Percentiles rank a stretch among this genome's conserved stretches.
Evolutionary conservation across 2,888 invertebrate genomes (phyloP).

Genomic region (Belgica antarctica): DNA sequence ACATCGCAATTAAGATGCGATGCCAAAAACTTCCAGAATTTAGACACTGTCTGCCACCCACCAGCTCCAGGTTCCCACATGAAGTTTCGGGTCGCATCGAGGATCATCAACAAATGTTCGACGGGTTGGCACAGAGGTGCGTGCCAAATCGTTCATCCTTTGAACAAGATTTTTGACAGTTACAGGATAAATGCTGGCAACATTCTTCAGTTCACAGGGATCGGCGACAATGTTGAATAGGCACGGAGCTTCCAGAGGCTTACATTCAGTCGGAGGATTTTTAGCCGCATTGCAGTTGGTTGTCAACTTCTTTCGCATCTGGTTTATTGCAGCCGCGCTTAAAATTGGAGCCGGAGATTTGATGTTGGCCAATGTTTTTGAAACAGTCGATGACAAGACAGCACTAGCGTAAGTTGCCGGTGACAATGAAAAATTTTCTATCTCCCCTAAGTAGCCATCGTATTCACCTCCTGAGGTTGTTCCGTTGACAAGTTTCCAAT

Average conservation of each 20-base stretch:
- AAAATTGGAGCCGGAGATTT: conserved; percentile 38
- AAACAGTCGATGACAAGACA: conserved; percentile 48
- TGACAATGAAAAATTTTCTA: conserved; percentile 43
- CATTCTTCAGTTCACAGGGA: conserved; percentile 57
- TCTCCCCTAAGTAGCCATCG: conserved; percentile 47
- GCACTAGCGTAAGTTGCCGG: conserved; percentile 47
- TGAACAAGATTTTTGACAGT: not conserved
- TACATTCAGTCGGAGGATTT: conserved; percentile 47
- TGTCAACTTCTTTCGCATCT: not conserved
- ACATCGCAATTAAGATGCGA: too few species aligned
- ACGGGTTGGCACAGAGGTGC: too few species aligned
- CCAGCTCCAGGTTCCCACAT: too few species aligned
- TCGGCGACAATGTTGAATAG: conserved; percentile 57
- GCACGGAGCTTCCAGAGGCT: conserved; percentile 54
- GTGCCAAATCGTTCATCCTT: not conserved
- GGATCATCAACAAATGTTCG: too few species aligned
- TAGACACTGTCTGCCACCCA: too few species aligned
- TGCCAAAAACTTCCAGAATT: too few species aligned
- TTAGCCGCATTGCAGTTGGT: not conserved
- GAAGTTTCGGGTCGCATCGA: too few species aligned
- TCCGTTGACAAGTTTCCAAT: conserved; percentile 52
- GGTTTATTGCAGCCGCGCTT: not conserved
- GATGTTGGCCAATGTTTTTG: conserved; percentile 46
- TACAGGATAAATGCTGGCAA: conserved; percentile 46
- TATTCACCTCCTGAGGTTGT: conserved; percentile 48